Evolutionary conservation across 2,113 vertebrate genomes (phyloP).

Genomic region (Cheirogaleus medius): DNA sequence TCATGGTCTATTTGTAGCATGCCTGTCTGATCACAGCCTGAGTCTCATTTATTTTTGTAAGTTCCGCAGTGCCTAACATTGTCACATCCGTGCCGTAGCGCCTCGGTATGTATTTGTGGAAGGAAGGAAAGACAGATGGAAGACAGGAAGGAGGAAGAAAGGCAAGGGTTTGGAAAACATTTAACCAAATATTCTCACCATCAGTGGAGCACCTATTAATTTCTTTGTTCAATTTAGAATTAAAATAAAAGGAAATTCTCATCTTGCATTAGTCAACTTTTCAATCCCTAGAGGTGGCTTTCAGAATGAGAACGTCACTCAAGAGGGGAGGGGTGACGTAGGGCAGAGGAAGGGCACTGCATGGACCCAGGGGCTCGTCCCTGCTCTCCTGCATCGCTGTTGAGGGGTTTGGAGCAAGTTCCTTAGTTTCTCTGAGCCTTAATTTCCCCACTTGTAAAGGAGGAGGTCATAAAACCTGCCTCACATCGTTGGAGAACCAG

Average conservation of each 20-base stretch:
- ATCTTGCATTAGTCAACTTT: not conserved
- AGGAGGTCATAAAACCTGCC: not conserved
- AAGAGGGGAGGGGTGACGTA: rapidly evolving
- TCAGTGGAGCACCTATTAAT: too few species aligned
- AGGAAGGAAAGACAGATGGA: not conserved
- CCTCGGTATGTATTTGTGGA: not conserved
- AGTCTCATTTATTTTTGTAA: not conserved
- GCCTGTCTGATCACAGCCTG: not conserved
- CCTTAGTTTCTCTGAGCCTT: not conserved
- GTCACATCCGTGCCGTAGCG: too few species aligned
- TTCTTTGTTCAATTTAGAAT: not conserved
- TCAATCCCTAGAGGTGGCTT: not conserved
- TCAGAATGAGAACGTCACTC: not conserved
- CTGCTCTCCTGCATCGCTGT: too few species aligned
- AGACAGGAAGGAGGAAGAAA: too few species aligned
- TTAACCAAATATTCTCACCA: not conserved
- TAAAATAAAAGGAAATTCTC: not conserved
- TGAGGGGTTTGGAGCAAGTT: not conserved
- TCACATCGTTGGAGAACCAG: not conserved
- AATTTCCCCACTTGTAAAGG: not conserved
- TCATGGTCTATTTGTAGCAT: rapidly evolving
- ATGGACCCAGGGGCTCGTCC: rapidly evolving
- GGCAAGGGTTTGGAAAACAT: not conserved
- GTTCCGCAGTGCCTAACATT: too few species aligned
- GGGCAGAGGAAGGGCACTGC: rapidly evolving